Percentiles rank a stretch among this genome's conserved stretches.
These are phyloP conservation scores for Anolis apletophallus DNA, from an alignment of 2,797 vertebrate genomes.

Conservation along the genomic window DNA sequence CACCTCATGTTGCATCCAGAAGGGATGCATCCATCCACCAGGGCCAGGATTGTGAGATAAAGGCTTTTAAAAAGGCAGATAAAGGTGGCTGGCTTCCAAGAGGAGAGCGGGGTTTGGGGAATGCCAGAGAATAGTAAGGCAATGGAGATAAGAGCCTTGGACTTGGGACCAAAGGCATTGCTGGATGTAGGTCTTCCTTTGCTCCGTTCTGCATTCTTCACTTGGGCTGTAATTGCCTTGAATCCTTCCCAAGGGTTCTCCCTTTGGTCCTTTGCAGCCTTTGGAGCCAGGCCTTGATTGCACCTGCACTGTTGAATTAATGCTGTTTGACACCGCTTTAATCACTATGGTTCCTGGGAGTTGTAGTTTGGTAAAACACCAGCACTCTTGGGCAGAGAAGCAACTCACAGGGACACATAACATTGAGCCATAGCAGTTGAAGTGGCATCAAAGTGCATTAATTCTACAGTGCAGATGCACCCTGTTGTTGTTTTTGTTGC, in stretches of 20 bases:
- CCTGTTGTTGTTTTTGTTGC: no score
- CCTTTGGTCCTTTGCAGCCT: background rate
- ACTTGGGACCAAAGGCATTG: background rate
- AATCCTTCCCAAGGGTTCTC: no score
- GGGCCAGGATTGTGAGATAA: background rate
- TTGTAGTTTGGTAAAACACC: no score
- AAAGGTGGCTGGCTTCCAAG: background rate
- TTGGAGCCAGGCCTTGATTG: background rate
- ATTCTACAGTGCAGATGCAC: no score
- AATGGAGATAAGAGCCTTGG: background rate
- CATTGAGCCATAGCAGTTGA: no score
- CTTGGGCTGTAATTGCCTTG: background rate
- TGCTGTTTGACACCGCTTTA: no score
- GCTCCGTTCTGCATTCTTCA: background rate
- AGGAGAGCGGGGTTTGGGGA: background rate
- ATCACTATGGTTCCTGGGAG: no score
- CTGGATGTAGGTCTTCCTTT: background rate
- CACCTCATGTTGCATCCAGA: rapidly evolving
- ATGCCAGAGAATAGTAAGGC: background rate
- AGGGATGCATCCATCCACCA: background rate
- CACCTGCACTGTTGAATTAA: no score
- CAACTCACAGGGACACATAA: no score
- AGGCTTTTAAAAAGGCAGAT: no score
- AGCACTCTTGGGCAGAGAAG: no score
- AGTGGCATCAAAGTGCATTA: no score